Evolutionary conservation across 2,113 vertebrate genomes (phyloP).

Genomic region (Forbesichthys papilliferus): DNA sequence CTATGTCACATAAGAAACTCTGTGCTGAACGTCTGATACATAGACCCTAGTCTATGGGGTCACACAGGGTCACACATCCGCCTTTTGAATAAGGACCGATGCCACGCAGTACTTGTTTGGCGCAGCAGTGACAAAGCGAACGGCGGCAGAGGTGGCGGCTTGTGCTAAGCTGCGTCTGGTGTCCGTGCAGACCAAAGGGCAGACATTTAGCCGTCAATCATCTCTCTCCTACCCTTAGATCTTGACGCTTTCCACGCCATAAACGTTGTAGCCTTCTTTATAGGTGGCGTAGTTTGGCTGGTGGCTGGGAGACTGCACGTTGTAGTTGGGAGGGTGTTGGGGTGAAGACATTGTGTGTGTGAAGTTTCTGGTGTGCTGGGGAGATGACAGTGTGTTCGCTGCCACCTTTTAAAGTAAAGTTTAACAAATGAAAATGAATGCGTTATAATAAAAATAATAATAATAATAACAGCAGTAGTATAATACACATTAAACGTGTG

Average conservation of each 20-base stretch:
- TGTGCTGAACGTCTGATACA: no score
- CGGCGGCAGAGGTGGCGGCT: no score
- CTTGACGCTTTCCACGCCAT: slow-evolving; percentile 99
- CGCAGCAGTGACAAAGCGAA: no score
- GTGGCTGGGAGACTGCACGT: slow-evolving; percentile 65
- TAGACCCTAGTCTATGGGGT: no score
- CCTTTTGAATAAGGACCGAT: no score
- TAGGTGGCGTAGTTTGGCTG: slow-evolving; percentile 91
- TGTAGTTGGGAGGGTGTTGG: slow-evolving; percentile 64
- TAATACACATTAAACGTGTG: no score
- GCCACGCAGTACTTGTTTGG: no score
- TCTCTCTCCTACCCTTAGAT: slow-evolving; percentile 96
- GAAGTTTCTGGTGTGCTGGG: slow-evolving; percentile 68
- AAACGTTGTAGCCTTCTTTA: slow-evolving; percentile 99
- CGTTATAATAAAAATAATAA: no score
- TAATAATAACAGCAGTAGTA: no score
- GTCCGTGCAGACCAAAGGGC: slow-evolving; percentile 51
- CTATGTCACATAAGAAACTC: no score
- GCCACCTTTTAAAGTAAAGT: slow-evolving; percentile 81
- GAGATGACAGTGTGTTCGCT: slow-evolving; percentile 81
- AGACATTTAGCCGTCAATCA: slow-evolving; percentile 56
- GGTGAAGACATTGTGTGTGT: slow-evolving; percentile 66
- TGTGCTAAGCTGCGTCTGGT: no score
- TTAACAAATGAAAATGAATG: slow-evolving; percentile 27
- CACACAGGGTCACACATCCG: no score